Base-by-base conservation (phyloP, 2,888 invertebrate species). In the Platerodrilus igneus region DNA sequence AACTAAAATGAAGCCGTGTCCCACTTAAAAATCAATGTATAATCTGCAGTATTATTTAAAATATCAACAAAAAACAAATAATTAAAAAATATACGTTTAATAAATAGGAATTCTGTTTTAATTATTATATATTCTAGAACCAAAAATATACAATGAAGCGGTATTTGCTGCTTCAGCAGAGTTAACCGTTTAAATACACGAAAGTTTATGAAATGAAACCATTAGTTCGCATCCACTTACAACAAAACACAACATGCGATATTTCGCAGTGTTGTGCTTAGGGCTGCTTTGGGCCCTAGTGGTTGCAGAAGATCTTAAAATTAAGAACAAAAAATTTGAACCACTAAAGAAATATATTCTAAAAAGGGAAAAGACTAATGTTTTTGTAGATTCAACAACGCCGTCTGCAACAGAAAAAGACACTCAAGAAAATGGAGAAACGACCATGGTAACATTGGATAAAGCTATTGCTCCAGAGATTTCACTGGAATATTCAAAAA, bases 221-320 rank as follows among this genome's bases (percentile, higher is more conserved):
- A 33, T 21, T 33, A 33, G 22, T 31, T 3, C n/a, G 6, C 18
- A 29, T 21, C 8, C 19, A 31, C 31, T 13, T 10, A 21, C 32
- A n/a, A n/a, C n/a, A n/a, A n/a, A n/a, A n/a, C n/a, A n/a, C n/a
- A 33, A 22, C 6, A 33, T 33, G 32, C 32, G 23, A 8, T 15
- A 23, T 11, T 14, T 33, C 14, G 32, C 34, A 16, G 41, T 45
- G 9, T 16, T 46, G 3, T 46, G 35, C 25, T 6, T 40, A 9
- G 32, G 27, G 6, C 19, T 44, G 22, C 33, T 32, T 23, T 21
- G 30, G 9, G 46, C 42, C 16, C 19, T 48, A 13, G 44, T 33
- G 18, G 39, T 31, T 10, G 3, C 30, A 4, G 30, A 41, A 31
- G 30, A 30, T 14, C n/a, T n/a, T n/a, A n/a, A n/a, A n/a, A n/a